Conservation (phyloP, 1,140 invertebrate genomes). For the Hyphantria cunea region DNA sequence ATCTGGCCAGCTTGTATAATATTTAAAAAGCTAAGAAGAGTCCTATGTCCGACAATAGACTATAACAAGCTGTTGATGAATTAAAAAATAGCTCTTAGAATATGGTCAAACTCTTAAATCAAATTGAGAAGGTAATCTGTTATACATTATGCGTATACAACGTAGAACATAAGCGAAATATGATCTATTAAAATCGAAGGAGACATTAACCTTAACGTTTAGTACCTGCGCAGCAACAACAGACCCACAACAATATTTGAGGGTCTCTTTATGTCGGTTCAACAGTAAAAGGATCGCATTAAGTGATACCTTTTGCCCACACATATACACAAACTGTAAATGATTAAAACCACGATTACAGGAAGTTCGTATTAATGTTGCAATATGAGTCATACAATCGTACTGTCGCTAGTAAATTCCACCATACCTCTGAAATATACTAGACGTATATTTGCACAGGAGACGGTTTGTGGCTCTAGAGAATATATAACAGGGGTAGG, state of each 20-base stretch:
- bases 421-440: too few species aligned
- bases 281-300: background rate
- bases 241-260: slow-evolving; percentile 3
- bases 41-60: too few species aligned
- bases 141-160: background rate
- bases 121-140: background rate
- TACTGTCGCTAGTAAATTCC: too few species aligned
- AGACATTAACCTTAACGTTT: background rate
- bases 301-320: background rate
- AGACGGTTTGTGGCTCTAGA: too few species aligned
- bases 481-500: too few species aligned
- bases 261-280: background rate
- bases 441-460: too few species aligned
- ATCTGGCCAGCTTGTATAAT: too few species aligned
- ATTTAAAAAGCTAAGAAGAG: too few species aligned
- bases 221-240: background rate
- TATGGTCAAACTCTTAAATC: too few species aligned
- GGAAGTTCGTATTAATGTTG: too few species aligned
- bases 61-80: background rate
- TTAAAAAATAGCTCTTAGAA: too few species aligned
- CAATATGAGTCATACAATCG: too few species aligned
- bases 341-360: background rate
- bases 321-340: background rate
- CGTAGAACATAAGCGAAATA: background rate
- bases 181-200: background rate